These are phyloP conservation scores for Operophtera brumata DNA, from an alignment of 2,888 invertebrate genomes.

Conservation along the genomic window DNA sequence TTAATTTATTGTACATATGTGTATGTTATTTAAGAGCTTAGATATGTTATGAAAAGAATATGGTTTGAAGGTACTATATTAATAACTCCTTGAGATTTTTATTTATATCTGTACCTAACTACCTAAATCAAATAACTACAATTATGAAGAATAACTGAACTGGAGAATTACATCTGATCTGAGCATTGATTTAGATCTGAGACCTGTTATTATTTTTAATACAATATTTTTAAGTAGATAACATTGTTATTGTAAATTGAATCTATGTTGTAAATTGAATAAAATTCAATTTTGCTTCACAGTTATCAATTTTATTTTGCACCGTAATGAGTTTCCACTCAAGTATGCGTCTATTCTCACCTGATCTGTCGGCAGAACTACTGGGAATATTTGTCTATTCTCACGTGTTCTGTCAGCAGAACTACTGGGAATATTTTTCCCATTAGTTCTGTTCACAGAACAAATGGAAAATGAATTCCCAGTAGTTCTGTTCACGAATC, in stretches of 20 bases:
- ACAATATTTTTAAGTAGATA: background rate
- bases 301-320: no score
- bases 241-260: background rate
- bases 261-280: constrained; percentile 20
- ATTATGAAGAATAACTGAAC: background rate
- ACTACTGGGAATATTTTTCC: no score
- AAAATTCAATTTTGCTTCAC: constrained; percentile 25
- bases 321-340: no score
- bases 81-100: background rate
- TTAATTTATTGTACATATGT: constrained; percentile 34
- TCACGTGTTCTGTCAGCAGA: no score
- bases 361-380: no score
- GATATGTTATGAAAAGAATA: constrained; percentile 9
- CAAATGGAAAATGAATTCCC: no score
- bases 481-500: no score
- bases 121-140: background rate
- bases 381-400: no score
- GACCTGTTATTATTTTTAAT: background rate
- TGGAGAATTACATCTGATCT: no score
- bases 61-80: background rate
- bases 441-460: no score
- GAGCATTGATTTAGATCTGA: background rate
- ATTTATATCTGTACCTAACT: constrained; percentile 1
- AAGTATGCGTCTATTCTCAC: no score
- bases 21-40: constrained; percentile 23